Conservation (phyloP, 2,888 invertebrate species). For the Theodoxus fluviatilis region DNA sequence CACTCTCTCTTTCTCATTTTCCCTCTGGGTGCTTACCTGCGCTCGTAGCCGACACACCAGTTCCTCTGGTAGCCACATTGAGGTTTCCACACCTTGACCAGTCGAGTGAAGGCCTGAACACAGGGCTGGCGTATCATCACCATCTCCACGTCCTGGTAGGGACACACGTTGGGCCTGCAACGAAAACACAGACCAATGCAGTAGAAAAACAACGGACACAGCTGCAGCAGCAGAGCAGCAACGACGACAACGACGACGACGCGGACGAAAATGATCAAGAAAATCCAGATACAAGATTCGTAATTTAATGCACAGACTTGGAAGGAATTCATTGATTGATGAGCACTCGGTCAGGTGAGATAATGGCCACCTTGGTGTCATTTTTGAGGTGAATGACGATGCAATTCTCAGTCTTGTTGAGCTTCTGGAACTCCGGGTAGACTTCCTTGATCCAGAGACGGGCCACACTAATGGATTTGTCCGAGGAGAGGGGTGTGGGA, state of each 20-base stretch:
- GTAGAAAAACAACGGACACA: too few relatives aligned
- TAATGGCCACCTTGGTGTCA: constrained; percentile 88
- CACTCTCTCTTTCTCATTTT: background rate
- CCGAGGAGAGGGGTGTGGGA: too few relatives aligned
- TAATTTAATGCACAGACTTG: too few relatives aligned
- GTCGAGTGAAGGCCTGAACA: constrained; percentile 67
- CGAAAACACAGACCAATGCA: background rate
- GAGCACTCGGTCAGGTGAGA: too few relatives aligned
- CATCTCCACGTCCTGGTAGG: constrained; percentile 67
- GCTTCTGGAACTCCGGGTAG: constrained; percentile 87
- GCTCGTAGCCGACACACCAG: constrained; percentile 67
- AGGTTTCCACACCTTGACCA: constrained; percentile 68
- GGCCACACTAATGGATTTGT: too few relatives aligned
- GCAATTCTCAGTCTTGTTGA: constrained; percentile 95
- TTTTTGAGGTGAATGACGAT: constrained; percentile 93
- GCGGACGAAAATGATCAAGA: too few relatives aligned
- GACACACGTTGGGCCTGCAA: constrained; percentile 69
- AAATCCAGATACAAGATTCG: too few relatives aligned
- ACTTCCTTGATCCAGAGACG: constrained; percentile 99
- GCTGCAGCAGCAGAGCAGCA: too few relatives aligned
- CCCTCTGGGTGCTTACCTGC: constrained; percentile 61
- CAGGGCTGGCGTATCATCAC: constrained; percentile 67
- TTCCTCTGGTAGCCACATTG: constrained; percentile 65
- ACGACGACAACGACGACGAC: too few relatives aligned
- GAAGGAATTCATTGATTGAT: too few relatives aligned